phyloP scores from a whole-genome alignment of 1,140 invertebrate species.

The Pantala flavescens region DNA sequence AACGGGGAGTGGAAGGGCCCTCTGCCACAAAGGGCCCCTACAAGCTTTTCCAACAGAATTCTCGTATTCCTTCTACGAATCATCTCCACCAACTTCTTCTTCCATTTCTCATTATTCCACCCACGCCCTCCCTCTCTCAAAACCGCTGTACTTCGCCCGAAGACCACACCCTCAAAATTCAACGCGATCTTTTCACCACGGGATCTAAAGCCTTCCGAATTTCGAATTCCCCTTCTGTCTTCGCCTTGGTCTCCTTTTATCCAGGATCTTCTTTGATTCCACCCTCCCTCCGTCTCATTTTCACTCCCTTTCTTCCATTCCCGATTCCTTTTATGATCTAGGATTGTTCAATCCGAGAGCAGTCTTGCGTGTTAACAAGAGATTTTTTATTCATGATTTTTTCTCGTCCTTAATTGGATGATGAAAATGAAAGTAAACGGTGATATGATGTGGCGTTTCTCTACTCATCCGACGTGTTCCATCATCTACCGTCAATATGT shows the following conservation, averaged over 20 bases:
- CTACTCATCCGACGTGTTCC: too few relatives aligned
- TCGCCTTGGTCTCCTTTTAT: background rate
- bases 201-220: conserved; percentile 1
- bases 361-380: too few relatives aligned
- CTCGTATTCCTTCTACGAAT: background rate
- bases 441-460: too few relatives aligned
- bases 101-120: background rate
- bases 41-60: background rate
- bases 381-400: too few relatives aligned
- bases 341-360: too few relatives aligned
- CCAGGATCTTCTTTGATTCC: background rate
- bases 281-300: too few relatives aligned
- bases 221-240: conserved; percentile 5
- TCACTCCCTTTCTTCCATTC: too few relatives aligned
- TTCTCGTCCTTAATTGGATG: too few relatives aligned
- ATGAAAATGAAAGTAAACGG: too few relatives aligned
- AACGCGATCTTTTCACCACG: background rate
- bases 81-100: too few relatives aligned
- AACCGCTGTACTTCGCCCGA: background rate
- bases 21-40: background rate
- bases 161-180: background rate
- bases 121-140: background rate
- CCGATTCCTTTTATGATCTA: too few relatives aligned
- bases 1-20: background rate
- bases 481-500: too few relatives aligned